A percentile compares a stretch with the other conserved stretches of the same genome.
These are phyloP conservation scores for Apodemus agrarius DNA, from an alignment of 2,797 vertebrate species.

Conservation along the genomic window DNA sequence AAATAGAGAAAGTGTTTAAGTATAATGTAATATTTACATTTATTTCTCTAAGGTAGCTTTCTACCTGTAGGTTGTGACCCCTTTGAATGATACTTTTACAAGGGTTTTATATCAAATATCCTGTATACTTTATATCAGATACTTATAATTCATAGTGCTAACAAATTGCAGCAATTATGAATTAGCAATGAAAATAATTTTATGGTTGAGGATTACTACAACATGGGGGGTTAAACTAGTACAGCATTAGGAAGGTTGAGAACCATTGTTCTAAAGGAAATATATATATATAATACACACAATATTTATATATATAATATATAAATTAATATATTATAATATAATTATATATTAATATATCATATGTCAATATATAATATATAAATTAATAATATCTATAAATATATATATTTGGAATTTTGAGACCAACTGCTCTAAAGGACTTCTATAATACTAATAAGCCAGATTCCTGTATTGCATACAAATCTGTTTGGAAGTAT, in stretches of 20 bases:
- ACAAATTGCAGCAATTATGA: neutral
- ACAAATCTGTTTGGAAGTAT: neutral
- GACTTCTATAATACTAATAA: neutral
- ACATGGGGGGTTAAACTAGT: neutral
- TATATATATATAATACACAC: neutral
- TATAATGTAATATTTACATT: neutral
- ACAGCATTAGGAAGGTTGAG: neutral
- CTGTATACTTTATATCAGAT: neutral
- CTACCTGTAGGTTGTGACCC: neutral
- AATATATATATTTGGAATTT: neutral
- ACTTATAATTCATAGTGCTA: neutral
- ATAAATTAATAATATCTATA: too few relatives aligned
- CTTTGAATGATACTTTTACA: neutral
- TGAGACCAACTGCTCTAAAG: neutral
- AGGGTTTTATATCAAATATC: neutral
- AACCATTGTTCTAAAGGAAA: neutral
- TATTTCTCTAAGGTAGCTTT: neutral
- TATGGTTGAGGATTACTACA: neutral
- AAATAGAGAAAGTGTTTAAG: neutral
- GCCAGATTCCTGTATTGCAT: neutral
- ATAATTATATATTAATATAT: too few relatives aligned
- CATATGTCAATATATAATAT: too few relatives aligned
- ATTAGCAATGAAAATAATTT: neutral
- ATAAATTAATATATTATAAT: too few relatives aligned
- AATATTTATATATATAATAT: too few relatives aligned